phyloP scores from a whole-genome alignment of 1,140 invertebrate species.

The Drosophila nigromelanica region DNA sequence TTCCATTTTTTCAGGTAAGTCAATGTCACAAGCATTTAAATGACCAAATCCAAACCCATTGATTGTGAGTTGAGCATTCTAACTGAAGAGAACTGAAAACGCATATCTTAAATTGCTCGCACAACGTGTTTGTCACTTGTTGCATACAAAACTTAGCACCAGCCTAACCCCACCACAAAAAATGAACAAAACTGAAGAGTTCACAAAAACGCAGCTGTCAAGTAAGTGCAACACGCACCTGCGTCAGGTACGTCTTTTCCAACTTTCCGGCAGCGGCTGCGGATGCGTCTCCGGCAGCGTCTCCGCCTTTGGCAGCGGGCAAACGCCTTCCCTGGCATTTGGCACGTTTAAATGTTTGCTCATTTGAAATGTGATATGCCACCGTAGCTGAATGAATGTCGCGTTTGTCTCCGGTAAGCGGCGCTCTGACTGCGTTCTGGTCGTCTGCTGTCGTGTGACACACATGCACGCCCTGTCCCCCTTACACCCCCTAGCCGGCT shows the following conservation, averaged over 20 bases:
- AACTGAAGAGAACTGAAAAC: neutral
- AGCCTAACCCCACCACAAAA: neutral
- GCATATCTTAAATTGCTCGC: constrained; percentile 26
- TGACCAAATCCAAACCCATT: neutral
- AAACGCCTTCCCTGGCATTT: constrained; percentile 28
- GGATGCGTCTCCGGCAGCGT: neutral
- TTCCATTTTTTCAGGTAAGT: constrained; percentile 56
- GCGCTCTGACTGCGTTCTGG: constrained; percentile 8
- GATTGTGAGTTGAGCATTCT: constrained; percentile 10
- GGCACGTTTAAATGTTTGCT: constrained; percentile 52
- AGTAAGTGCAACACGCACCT: constrained; percentile 37
- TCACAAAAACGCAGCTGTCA: constrained; percentile 2
- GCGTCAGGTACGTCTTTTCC: constrained; percentile 6
- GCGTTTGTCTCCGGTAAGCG: constrained; percentile 17
- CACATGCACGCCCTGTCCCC: constrained; percentile 38
- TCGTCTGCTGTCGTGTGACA: constrained; percentile 27
- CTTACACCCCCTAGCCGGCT: neutral
- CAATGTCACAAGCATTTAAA: constrained; percentile 27
- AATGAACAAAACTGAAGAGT: neutral
- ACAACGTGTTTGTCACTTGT: constrained; percentile 32
- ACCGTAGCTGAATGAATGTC: constrained; percentile 19
- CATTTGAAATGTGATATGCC: constrained; percentile 62
- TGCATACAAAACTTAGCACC: constrained; percentile 21
- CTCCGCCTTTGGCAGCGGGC: neutral
- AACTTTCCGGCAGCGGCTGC: constrained; percentile 12